Conservation (phyloP, 2,888 invertebrate genomes). For the Platynereis dumerilii region DNA sequence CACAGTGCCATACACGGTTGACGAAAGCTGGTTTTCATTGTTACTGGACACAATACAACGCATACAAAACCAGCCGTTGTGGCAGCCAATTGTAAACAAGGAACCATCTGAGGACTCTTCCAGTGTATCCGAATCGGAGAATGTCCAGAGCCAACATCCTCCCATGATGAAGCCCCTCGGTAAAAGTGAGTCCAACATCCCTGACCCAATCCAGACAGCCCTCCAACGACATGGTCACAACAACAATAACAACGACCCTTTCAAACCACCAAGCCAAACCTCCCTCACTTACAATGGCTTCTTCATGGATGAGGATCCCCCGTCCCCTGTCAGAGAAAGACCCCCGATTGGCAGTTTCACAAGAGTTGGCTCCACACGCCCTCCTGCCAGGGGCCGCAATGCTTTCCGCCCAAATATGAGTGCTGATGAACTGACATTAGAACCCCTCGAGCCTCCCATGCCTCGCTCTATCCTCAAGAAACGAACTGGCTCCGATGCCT, state of each 20-base stretch:
- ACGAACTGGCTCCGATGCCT: not conserved
- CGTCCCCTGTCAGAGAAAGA: not conserved
- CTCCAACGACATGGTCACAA: not conserved
- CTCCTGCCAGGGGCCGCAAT: no score
- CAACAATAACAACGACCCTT: conserved; percentile 3
- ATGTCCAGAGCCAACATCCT: not conserved
- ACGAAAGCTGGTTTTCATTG: conserved; percentile 36
- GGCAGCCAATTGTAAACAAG: conserved; percentile 19
- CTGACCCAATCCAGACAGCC: no score
- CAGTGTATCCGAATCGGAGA: not conserved
- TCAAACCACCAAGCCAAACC: conserved; percentile 5
- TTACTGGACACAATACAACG: conserved; percentile 36
- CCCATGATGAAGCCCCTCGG: not conserved
- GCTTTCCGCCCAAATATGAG: no score
- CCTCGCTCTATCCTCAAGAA: conserved; percentile 21
- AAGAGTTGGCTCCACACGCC: no score
- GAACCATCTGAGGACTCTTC: not conserved
- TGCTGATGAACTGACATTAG: not conserved
- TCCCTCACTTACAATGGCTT: conserved; percentile 23
- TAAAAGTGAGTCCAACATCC: no score
- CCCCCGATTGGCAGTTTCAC: not conserved
- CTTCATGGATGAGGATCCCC: conserved; percentile 14
- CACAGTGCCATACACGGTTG: conserved; percentile 34
- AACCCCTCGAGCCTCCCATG: not conserved
- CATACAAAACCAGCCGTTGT: conserved; percentile 35